A percentile compares a stretch with the other conserved stretches of the same genome.
These are phyloP conservation scores for Macrobrachium rosenbergii DNA, from an alignment of 1,140 invertebrate species.

Conservation along the genomic window DNA sequence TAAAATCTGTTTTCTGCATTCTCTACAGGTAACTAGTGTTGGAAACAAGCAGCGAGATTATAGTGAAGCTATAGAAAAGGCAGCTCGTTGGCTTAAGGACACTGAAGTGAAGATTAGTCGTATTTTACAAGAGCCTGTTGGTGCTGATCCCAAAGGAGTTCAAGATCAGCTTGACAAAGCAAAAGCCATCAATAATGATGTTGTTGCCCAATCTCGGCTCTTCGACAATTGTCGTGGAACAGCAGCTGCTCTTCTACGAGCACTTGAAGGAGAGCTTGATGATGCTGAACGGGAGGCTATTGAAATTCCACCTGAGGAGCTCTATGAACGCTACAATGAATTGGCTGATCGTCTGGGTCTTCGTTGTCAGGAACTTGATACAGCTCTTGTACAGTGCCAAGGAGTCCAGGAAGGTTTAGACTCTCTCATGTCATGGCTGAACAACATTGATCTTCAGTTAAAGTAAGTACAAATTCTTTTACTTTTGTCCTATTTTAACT, in stretches of 20 bases:
- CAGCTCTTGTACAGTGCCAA: slow-evolving; percentile 91
- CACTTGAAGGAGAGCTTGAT: slow-evolving; percentile 84
- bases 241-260: slow-evolving; percentile 79
- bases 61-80: slow-evolving; percentile 85
- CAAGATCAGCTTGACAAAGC: slow-evolving; percentile 89
- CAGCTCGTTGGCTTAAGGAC: slow-evolving; percentile 85
- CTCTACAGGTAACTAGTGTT: slow-evolving; percentile 78
- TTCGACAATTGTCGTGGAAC: slow-evolving; percentile 85
- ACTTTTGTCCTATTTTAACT: neutral
- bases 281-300: slow-evolving; percentile 82
- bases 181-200: slow-evolving; percentile 88
- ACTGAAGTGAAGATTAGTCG: slow-evolving; percentile 83
- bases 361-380: slow-evolving; percentile 88
- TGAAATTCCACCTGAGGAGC: slow-evolving; percentile 82
- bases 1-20: neutral
- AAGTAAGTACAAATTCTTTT: slow-evolving; percentile 75
- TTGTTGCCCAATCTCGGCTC: slow-evolving; percentile 85
- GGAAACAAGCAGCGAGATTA: slow-evolving; percentile 85
- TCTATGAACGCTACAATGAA: slow-evolving; percentile 84
- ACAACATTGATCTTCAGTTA: slow-evolving; percentile 84
- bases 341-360: slow-evolving; percentile 80
- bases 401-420: slow-evolving; percentile 94
- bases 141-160: slow-evolving; percentile 87
- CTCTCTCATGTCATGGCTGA: slow-evolving; percentile 86
- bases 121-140: slow-evolving; percentile 84